Evolutionary conservation across 2,888 invertebrate species (phyloP).

Genomic region (Meteorus cinctellus): DNA sequence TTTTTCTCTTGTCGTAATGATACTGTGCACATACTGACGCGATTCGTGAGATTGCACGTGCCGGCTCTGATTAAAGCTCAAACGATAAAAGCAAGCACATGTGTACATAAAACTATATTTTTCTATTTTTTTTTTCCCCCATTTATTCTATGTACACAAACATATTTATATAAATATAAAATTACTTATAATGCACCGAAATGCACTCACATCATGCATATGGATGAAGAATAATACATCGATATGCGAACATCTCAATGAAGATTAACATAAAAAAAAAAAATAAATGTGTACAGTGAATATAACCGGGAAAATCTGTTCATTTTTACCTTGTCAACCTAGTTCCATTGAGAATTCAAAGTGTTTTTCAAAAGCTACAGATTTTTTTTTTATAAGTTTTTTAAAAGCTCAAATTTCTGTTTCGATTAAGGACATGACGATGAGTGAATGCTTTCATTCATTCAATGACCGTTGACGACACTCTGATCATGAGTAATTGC

Average conservation of each 20-base stretch:
- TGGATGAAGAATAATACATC: neutral
- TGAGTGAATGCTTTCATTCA: no score
- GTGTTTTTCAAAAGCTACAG: no score
- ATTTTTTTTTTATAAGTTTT: no score
- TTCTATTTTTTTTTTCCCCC: neutral
- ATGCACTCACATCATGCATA: slow-evolving; percentile 9
- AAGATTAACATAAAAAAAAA: neutral
- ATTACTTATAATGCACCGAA: slow-evolving; percentile 25
- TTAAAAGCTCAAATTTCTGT: no score
- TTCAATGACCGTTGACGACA: no score
- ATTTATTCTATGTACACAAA: neutral
- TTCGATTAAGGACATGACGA: no score
- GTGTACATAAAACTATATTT: neutral
- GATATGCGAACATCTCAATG: neutral
- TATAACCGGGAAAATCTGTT: no score
- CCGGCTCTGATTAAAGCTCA: slow-evolving; percentile 14
- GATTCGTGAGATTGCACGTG: slow-evolving; percentile 15
- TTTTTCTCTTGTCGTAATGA: neutral
- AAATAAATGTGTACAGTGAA: no score
- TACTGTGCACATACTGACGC: neutral
- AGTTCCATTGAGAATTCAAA: no score
- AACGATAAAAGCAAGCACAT: slow-evolving; percentile 18
- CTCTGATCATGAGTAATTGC: no score
- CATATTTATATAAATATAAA: slow-evolving; percentile 15
- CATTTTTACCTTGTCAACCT: no score